Evolutionary conservation across 2,888 invertebrate species (phyloP), one percentile per base, ranked within the genome.

Genomic region (Orthonychiurus folsomi): DNA sequence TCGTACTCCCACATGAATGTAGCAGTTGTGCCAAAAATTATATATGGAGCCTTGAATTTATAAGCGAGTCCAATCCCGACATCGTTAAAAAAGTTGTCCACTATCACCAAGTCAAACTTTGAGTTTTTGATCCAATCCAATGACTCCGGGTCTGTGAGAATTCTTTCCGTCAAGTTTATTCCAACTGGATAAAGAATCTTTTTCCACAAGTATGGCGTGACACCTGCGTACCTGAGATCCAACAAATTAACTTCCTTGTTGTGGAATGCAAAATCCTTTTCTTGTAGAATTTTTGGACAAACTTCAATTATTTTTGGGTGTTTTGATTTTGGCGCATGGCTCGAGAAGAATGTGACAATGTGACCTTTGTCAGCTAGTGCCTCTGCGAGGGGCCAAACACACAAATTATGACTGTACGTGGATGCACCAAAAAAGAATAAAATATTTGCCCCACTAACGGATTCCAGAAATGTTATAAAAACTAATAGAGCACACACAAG

Each of bases 91-190:
- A 68, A 48, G 3, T 60, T 53, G 48, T 71, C 71, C 2, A 69
- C 37, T 25, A 71, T 53, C 1, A 71, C 65, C 18, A 69, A 27
- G 53, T 71, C 71, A 56, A 67, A 67, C 25, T 58, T 55, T 9
- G 59, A 54, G 2, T 12, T 52, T 1, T 62, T 28, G 1, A 66
- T 20, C 68, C 67, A 68, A 1, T 60, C 48, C 18, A 59, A 3
- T 53, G 55, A 63, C 1, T 56, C 60, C 9, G 52, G 52, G n/a
- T 23, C 24, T 9, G 1, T 52, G 21, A 52, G 52, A 37, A 37
- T 37, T 15, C 37, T 37, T 37, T 37, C 37, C 37, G 37, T 37
- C 9, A 37, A 15, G 37, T 37, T 37, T 9, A 37, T 37, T 37
- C 37, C 37, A 37, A 37, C 37, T 15, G 37, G 37, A 37, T 37